A percentile compares a stretch with the other conserved stretches of the same genome.
Conservation (phyloP, 1,140 invertebrate genomes). For the Proctacanthus coquilletti region DNA sequence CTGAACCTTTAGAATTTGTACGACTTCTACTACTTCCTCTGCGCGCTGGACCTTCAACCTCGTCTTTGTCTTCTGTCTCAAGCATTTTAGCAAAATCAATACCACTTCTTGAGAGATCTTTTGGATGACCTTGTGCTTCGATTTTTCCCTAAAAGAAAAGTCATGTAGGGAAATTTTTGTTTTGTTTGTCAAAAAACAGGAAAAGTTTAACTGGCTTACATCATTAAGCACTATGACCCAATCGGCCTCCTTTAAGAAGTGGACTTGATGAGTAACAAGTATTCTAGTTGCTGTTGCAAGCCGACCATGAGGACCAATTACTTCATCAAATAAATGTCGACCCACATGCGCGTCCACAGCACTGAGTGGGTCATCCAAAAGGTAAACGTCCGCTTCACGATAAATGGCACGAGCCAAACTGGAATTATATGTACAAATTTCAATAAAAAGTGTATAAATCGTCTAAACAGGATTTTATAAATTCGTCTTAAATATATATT, state of each 20-base stretch:
- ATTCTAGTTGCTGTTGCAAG: conserved; percentile 39
- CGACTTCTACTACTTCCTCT: conserved; percentile 13
- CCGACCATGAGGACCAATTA: conserved; percentile 34
- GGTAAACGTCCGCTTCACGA: conserved; percentile 58
- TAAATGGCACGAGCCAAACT: conserved; percentile 48
- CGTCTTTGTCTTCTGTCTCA: conserved; percentile 4
- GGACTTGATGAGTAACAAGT: conserved; percentile 69
- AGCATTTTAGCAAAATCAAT: conserved; percentile 42
- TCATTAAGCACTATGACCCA: conserved; percentile 55
- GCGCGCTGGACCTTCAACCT: conserved; percentile 11
- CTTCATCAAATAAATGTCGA: conserved; percentile 52
- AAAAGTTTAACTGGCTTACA: conserved; percentile 25
- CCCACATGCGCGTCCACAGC: conserved; percentile 63
- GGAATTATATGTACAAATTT: no score
- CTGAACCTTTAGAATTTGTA: neutral
- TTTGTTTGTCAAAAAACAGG: no score
- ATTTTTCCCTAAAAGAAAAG: conserved; percentile 26
- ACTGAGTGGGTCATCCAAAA: conserved; percentile 71
- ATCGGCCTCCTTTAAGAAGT: conserved; percentile 58
- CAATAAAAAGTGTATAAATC: neutral
- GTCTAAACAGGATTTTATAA: neutral
- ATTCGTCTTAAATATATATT: neutral
- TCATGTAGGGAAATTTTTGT: neutral
- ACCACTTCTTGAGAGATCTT: conserved; percentile 41
- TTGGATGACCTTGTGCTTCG: conserved; percentile 45